Base-by-base conservation (phyloP, 2,797 vertebrate genomes). In the Aplochiton taeniatus region DNA sequence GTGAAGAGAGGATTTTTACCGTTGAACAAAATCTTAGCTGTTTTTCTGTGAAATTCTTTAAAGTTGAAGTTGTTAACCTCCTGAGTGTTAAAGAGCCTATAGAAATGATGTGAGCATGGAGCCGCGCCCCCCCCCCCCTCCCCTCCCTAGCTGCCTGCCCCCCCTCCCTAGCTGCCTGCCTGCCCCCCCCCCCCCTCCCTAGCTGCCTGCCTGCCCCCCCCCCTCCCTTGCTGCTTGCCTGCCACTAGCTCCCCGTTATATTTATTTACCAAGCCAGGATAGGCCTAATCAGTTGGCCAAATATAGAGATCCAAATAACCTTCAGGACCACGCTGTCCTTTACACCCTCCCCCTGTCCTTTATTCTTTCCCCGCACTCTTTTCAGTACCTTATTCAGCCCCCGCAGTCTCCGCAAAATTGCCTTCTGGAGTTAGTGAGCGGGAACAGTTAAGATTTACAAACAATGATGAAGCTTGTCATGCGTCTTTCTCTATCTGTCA, bases 381-480 rank as follows among this genome's bases (percentile, higher is more conserved):
- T 92, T 90, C 87, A 85, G 91, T 73, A 80, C 90, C 90, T 45
- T 45, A 9, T 59, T 45, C 31, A 31, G 31, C 83, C 93, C 91
- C 91, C 82, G 94, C 94, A 97, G 96, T 98, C 97, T 98, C 95
- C 95, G 90, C 95, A 96, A 97, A 98, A 98, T 99, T 98, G 96
- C 96, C 95, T 90, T 98, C 93, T 95, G 95, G 94, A 97, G 96
- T 98, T 99, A 98, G 96, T 98, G 96, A 98, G 95, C 95, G 92
- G 97, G 96, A 98, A 99, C 96, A 99, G 97, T 98, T 99, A 98
- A 98, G 96, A 98, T 98, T 99, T 98, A 98, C 96, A 98, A 99
- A 98, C 96, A 97, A 97, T 98, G 97, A 99, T 98, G 96, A 97
- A 98, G 97, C 96, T 98, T 97, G 96, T 97, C 96, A 97, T 93